Percentiles rank a stretch among this genome's conserved stretches.
Evolutionary conservation across 2,113 vertebrate genomes (phyloP).

Genomic region (Sus scrofa): DNA sequence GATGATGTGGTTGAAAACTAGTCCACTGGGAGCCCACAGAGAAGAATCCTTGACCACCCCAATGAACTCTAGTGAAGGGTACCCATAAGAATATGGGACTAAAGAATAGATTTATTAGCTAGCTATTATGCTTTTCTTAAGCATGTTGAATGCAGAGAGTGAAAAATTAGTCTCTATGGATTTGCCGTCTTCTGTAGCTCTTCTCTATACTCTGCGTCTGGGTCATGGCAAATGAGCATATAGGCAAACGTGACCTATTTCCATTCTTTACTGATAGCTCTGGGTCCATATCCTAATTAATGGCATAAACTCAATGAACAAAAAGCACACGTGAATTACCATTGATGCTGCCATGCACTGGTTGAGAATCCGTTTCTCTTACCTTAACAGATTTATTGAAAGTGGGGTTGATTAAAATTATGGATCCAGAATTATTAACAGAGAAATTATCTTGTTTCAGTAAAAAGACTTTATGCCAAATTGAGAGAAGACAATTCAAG

Average conservation of each 20-base stretch:
- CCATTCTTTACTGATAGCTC: neutral
- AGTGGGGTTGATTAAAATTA: constrained; percentile 36
- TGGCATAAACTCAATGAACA: neutral
- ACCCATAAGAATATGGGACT: neutral
- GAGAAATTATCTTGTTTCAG: constrained; percentile 53
- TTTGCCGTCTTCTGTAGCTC: neutral
- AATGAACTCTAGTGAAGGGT: neutral
- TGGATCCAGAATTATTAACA: constrained; percentile 15
- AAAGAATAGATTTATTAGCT: neutral
- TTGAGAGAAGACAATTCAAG: constrained; percentile 54
- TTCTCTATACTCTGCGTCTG: neutral
- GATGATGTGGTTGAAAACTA: constrained; percentile 20
- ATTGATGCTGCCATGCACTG: neutral
- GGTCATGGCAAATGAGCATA: neutral
- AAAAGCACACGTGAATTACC: neutral
- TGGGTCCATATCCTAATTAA: neutral
- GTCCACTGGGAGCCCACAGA: neutral
- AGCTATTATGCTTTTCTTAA: neutral
- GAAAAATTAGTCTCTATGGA: neutral
- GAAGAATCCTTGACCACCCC: neutral
- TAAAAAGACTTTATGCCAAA: constrained; percentile 44
- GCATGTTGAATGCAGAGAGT: neutral
- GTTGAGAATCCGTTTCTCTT: constrained; percentile 21
- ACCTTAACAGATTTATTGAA: constrained; percentile 45
- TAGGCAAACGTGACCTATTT: neutral